Conservation (phyloP, 2,888 invertebrate genomes). For the Kuschelorhynchus macadamiae region DNA sequence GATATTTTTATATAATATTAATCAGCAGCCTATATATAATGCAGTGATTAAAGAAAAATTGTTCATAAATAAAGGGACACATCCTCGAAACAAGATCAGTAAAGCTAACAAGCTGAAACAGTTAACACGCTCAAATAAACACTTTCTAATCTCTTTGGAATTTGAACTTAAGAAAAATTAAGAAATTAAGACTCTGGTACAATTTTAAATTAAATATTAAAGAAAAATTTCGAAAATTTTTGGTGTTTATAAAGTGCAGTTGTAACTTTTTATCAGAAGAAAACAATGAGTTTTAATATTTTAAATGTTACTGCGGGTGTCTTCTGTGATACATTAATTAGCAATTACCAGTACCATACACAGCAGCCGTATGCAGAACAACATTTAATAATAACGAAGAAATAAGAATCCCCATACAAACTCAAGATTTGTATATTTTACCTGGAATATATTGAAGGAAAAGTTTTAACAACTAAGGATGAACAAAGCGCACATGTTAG, state of each 20-base stretch:
- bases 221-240: neutral
- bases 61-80: too few relatives aligned
- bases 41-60: too few relatives aligned
- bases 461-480: conserved; percentile 30
- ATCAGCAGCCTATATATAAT: neutral
- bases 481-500: conserved; percentile 21
- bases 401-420: conserved; percentile 59
- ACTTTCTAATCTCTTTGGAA: conserved; percentile 33
- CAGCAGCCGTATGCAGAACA: conserved; percentile 57
- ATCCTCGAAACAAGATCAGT: too few relatives aligned
- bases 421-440: conserved; percentile 56
- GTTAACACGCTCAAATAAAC: too few relatives aligned
- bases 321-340: neutral
- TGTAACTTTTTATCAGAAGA: neutral
- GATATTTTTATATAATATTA: conserved; percentile 13
- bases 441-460: conserved; percentile 53
- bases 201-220: too few relatives aligned
- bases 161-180: conserved; percentile 43
- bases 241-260: neutral
- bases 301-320: neutral
- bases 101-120: too few relatives aligned
- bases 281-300: neutral
- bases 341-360: conserved; percentile 42
- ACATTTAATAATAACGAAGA: conserved; percentile 60
- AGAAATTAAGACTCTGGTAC: too few relatives aligned